A percentile compares a stretch with the other conserved stretches of the same genome.
Evolutionary conservation across 1,140 invertebrate genomes (phyloP).

Genomic region (Conopomorpha cramerella): DNA sequence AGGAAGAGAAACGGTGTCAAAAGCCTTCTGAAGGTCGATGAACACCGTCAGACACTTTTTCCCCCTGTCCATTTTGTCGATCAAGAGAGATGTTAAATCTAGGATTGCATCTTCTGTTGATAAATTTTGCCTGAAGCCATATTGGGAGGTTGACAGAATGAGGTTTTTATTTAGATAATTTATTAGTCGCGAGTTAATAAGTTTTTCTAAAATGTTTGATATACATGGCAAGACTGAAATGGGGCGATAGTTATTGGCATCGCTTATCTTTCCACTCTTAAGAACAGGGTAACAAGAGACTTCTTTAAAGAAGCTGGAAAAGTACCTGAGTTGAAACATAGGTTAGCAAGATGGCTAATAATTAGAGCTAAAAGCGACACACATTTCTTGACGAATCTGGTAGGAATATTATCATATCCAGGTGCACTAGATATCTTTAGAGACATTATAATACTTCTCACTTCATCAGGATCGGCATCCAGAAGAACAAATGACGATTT

Average conservation of each 20-base stretch:
- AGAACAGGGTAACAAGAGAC: not conserved
- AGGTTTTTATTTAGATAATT: conserved; percentile 21
- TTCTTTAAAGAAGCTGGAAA: not conserved
- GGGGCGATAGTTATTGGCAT: not conserved
- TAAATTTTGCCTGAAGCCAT: not conserved
- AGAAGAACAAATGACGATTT: not conserved
- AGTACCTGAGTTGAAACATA: not conserved
- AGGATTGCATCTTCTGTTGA: not conserved
- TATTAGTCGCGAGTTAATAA: not conserved
- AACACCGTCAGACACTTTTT: conserved; percentile 10
- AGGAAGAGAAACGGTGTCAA: conserved; percentile 15
- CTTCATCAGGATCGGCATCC: not conserved
- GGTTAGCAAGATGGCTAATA: not conserved
- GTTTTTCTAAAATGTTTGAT: not conserved
- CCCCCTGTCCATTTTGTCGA: conserved; percentile 5
- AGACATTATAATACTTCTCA: not conserved
- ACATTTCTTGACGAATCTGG: not conserved
- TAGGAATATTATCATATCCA: not conserved
- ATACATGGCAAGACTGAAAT: not conserved
- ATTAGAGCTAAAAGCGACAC: no score
- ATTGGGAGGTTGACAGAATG: not conserved
- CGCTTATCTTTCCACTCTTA: not conserved
- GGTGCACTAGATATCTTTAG: not conserved
- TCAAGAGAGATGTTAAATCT: not conserved
- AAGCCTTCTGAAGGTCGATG: conserved; percentile 12